phyloP scores from a whole-genome alignment of 2,113 vertebrate genomes.

The Pachycephala philippinensis region DNA sequence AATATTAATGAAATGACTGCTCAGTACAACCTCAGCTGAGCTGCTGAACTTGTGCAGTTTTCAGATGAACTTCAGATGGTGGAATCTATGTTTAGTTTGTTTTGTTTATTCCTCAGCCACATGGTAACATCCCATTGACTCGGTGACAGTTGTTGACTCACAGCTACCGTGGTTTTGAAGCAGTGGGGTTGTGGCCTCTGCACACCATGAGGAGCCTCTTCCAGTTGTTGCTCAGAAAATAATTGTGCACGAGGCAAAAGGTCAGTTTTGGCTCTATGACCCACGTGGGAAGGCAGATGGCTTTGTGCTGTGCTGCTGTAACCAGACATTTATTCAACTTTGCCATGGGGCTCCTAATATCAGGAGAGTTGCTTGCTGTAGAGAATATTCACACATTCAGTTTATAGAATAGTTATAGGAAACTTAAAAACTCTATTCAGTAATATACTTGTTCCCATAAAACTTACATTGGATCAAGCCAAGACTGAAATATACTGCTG shows the following conservation, averaged over 20 bases:
- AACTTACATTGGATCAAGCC: not conserved
- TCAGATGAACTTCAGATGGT: constrained; percentile 9
- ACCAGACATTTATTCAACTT: not conserved
- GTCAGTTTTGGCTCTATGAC: not conserved
- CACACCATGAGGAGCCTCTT: not conserved
- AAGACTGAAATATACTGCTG: constrained; percentile 33
- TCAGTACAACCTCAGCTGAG: not conserved
- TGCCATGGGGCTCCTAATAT: not conserved
- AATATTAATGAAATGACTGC: not conserved
- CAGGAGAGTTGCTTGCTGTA: not conserved
- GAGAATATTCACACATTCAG: not conserved
- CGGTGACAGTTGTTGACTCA: constrained; percentile 6
- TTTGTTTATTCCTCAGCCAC: not conserved
- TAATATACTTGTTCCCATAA: constrained; percentile 15
- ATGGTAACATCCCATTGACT: not conserved
- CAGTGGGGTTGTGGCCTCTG: not conserved
- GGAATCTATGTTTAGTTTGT: not conserved
- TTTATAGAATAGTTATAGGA: not conserved
- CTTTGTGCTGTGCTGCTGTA: not conserved
- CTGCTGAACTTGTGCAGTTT: not conserved
- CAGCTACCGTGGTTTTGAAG: not conserved
- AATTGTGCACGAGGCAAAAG: not conserved
- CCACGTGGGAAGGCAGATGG: not conserved
- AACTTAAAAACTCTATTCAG: not conserved
- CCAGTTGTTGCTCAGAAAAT: constrained; percentile 14